Base-by-base conservation (phyloP, 1,140 invertebrate species). In the Cyrtorhinus lividipennis region DNA sequence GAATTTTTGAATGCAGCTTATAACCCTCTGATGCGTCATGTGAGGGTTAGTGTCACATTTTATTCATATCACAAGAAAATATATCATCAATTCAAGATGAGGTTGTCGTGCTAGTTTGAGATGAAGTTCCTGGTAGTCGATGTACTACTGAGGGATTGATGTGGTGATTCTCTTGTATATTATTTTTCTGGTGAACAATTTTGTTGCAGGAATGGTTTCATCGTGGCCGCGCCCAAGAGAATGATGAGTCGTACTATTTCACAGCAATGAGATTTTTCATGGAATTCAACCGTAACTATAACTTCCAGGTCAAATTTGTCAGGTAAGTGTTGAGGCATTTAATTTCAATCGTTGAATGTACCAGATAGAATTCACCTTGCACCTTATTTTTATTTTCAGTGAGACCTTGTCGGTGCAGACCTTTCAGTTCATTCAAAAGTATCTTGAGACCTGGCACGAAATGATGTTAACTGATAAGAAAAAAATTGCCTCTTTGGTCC, bases 261-360 rank as follows among this genome's bases (percentile, higher is more conserved):
- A 96, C 92, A 92, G 83, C 89, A 5, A 77, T 96, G 68, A 84
- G 86, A 71, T 98, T 97, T 77, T 98, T 97, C 73, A 95, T 97
- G 91, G 90, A 95, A 75, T 97, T 98, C 75, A 95, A 95, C 80
- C 82, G 95, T 66, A 78, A 83, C 69, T 80, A 85, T 68, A 84
- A 85, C 69, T 90, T 92, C 71, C 81, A 89, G 75, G 82, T 95
- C 65, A 90, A 92, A 74, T 79, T 91, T 67, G 85, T 96, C 59
- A 90, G 88, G 88, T 91, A 76, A 79, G 75, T 72, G n/a, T n/a
- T n/a, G n/a, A n/a, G n/a, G n/a, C n/a, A n/a, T n/a, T n/a, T n/a
- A n/a, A n/a, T 15, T 8, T 8, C 15, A 38, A 38, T 38, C 30
- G 30, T 38, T 15, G 15, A 38, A 5, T 38, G 30, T 38, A 22